phyloP scores from a whole-genome alignment of 2,888 invertebrate species.

The Metallyticus violacea region DNA sequence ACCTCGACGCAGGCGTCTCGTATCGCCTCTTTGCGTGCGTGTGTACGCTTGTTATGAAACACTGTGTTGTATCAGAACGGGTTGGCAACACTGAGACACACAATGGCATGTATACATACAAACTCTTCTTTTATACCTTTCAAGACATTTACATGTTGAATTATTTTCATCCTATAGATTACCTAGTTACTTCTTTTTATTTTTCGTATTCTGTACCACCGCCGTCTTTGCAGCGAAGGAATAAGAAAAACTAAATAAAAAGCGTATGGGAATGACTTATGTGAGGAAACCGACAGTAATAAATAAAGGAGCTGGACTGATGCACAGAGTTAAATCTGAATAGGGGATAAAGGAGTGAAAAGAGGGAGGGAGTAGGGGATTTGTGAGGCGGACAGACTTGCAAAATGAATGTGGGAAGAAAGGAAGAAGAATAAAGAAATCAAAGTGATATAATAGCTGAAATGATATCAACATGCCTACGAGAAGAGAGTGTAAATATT shows the following conservation, averaged over 20 bases:
- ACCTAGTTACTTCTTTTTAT: not conserved
- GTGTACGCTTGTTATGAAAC: not conserved
- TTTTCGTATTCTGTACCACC: not conserved
- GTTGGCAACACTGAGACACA: not conserved
- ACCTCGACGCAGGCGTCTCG: not conserved
- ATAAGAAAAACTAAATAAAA: not conserved
- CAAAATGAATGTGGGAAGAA: not conserved
- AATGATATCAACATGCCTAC: too few species aligned
- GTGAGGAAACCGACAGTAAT: not conserved
- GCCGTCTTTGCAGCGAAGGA: not conserved
- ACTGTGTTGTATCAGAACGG: not conserved
- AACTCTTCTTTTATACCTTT: not conserved
- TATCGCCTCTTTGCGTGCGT: not conserved
- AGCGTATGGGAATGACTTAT: not conserved
- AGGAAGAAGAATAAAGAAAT: not conserved
- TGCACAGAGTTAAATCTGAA: slow-evolving; percentile 1
- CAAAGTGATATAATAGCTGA: too few species aligned
- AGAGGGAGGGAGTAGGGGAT: slow-evolving; percentile 19
- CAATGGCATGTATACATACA: slow-evolving; percentile 5
- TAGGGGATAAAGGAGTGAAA: not conserved
- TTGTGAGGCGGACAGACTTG: not conserved
- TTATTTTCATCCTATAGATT: slow-evolving; percentile 5
- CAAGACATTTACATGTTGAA: slow-evolving; percentile 8
- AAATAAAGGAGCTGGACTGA: not conserved
- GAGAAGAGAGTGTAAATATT: too few species aligned